Evolutionary conservation across 2,888 invertebrate genomes (phyloP).

Genomic region (Nomada flava): DNA sequence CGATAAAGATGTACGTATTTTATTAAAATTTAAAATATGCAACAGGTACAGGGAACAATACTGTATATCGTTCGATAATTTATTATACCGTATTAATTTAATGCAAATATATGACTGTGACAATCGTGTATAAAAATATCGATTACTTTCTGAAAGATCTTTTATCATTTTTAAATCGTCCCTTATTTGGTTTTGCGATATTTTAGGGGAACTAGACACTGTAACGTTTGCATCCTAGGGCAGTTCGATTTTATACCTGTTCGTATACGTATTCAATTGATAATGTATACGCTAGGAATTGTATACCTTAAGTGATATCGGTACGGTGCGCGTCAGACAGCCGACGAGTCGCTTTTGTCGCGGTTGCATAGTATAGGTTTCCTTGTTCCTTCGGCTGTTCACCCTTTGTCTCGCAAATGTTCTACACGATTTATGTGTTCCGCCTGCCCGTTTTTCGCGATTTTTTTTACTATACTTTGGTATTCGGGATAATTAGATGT

Average conservation of each 20-base stretch:
- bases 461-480: neutral
- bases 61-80: too few relatives aligned
- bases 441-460: too few relatives aligned
- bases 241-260: slow-evolving; percentile 22
- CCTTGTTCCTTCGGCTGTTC: neutral
- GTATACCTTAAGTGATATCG: neutral
- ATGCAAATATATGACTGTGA: slow-evolving; percentile 23
- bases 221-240: slow-evolving; percentile 2
- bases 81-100: too few relatives aligned
- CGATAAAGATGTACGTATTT: neutral
- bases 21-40: too few relatives aligned
- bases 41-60: too few relatives aligned
- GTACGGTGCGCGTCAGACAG: neutral
- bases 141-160: slow-evolving; percentile 41
- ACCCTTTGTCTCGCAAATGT: neutral
- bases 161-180: slow-evolving; percentile 68
- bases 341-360: slow-evolving; percentile 5
- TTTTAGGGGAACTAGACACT: neutral
- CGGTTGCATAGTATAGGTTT: neutral
- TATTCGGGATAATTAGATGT: neutral
- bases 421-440: neutral
- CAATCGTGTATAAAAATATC: slow-evolving; percentile 1
- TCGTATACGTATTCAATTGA: neutral
- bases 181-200: slow-evolving; percentile 58
- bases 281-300: too few relatives aligned